These are phyloP conservation scores for Hydrolagus colliei DNA, from an alignment of 2,797 vertebrate genomes.

Conservation along the genomic window DNA sequence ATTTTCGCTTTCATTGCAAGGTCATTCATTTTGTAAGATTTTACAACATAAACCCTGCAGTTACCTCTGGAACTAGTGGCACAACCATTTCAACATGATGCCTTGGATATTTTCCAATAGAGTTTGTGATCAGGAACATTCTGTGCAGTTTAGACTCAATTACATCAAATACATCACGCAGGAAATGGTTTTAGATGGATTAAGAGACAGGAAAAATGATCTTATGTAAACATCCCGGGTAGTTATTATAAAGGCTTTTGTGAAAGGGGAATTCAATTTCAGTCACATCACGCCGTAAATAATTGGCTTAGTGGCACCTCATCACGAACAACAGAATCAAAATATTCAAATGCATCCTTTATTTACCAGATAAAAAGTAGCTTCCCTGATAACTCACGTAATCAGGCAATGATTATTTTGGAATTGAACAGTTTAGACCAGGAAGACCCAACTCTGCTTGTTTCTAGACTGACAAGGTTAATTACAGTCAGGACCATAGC, in stretches of 20 bases:
- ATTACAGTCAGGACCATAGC: too few relatives aligned
- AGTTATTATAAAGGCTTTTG: neutral
- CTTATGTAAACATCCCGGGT: too few relatives aligned
- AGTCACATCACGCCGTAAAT: neutral
- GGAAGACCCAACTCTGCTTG: too few relatives aligned
- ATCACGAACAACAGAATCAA: neutral
- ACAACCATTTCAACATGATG: neutral
- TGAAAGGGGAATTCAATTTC: neutral
- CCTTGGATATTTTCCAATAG: neutral
- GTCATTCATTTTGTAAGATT: neutral
- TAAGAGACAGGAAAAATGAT: neutral
- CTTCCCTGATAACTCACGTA: too few relatives aligned
- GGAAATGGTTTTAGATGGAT: conserved; percentile 7
- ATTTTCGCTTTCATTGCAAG: neutral
- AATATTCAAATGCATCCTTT: too few relatives aligned
- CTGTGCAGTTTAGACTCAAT: neutral
- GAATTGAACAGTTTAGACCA: too few relatives aligned
- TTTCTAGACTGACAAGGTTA: too few relatives aligned
- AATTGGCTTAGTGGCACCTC: neutral
- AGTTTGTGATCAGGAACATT: neutral
- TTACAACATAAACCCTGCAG: neutral
- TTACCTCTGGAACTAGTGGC: neutral
- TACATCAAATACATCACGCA: neutral
- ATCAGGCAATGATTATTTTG: too few relatives aligned
- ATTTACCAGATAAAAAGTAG: too few relatives aligned